Percentiles rank a stretch among this genome's conserved stretches.
phyloP scores from a whole-genome alignment of 2,797 vertebrate species.

The Cygnus olor region DNA sequence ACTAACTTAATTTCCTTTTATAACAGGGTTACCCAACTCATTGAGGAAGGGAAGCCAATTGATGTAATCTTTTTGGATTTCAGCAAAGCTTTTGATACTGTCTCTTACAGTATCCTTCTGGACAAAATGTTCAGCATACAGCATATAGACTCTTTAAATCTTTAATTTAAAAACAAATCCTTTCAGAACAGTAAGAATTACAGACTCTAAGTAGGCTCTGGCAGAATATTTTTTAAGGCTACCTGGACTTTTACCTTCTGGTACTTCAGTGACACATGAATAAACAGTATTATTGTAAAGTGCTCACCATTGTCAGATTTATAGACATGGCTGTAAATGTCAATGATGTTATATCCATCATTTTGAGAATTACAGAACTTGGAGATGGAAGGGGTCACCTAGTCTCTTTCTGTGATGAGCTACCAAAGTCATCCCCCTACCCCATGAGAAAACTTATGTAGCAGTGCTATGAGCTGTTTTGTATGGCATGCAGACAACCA shows the following conservation, averaged over 20 bases:
- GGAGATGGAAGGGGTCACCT: not conserved
- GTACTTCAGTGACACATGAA: conserved; percentile 38
- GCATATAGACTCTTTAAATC: not conserved
- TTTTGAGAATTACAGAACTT: not conserved
- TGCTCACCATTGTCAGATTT: conserved; percentile 40
- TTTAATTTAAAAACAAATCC: not conserved
- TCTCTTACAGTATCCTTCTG: no score
- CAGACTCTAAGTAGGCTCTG: not conserved
- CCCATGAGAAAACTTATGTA: not conserved
- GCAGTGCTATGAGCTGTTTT: not conserved
- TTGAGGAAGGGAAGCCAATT: no score
- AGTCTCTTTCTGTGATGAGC: accelerated
- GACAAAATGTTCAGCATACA: no score
- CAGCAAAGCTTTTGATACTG: no score
- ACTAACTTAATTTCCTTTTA: no score
- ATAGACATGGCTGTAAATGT: conserved; percentile 15
- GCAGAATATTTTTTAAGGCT: conserved; percentile 33
- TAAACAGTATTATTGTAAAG: conserved; percentile 53
- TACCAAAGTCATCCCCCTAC: not conserved
- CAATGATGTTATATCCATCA: not conserved
- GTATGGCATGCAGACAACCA: not conserved
- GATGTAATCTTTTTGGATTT: no score
- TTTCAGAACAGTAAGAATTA: not conserved
- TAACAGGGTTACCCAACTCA: no score
- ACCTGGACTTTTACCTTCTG: not conserved